A percentile compares a stretch with the other conserved stretches of the same genome.
phyloP scores from a whole-genome alignment of 1,140 invertebrate species.

The Zaprionus ghesquierei region DNA sequence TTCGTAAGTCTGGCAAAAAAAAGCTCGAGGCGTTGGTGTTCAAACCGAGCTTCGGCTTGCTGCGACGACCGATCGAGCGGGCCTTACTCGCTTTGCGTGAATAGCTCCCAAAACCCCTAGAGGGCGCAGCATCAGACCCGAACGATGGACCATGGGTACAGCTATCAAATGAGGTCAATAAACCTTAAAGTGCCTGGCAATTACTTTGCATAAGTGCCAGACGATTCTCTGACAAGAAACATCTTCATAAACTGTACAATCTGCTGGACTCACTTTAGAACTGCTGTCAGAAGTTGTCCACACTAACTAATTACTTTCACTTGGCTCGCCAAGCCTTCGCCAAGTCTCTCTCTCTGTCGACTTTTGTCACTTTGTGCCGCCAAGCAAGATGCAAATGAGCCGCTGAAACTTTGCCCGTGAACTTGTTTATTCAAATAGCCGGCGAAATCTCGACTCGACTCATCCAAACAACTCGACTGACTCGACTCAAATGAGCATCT shows the following conservation, averaged over 20 bases:
- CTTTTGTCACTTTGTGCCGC: constrained; percentile 49
- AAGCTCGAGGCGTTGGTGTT: constrained; percentile 41
- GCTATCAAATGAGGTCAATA: constrained; percentile 43
- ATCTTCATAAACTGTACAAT: background rate
- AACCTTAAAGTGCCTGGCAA: constrained; percentile 25
- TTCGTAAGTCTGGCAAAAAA: constrained; percentile 42
- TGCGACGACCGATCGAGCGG: background rate
- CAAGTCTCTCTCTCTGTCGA: no score
- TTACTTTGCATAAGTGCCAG: background rate
- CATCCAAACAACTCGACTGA: background rate
- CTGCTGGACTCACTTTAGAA: background rate
- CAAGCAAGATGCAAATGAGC: constrained; percentile 60
- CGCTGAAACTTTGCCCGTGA: constrained; percentile 70
- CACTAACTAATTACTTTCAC: constrained; percentile 41
- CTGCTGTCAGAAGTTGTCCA: background rate
- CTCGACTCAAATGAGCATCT: constrained; percentile 19
- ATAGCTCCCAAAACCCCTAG: background rate
- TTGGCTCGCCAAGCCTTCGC: constrained; percentile 1
- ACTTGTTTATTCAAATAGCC: constrained; percentile 76
- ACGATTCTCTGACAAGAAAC: background rate
- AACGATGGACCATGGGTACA: constrained; percentile 17
- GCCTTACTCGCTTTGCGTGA: background rate
- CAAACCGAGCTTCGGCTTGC: constrained; percentile 17
- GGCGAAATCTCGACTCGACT: constrained; percentile 35
- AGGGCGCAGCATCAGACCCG: background rate